Base-by-base conservation (phyloP, 1,140 invertebrate species). In the Maconellicoccus hirsutus region DNA sequence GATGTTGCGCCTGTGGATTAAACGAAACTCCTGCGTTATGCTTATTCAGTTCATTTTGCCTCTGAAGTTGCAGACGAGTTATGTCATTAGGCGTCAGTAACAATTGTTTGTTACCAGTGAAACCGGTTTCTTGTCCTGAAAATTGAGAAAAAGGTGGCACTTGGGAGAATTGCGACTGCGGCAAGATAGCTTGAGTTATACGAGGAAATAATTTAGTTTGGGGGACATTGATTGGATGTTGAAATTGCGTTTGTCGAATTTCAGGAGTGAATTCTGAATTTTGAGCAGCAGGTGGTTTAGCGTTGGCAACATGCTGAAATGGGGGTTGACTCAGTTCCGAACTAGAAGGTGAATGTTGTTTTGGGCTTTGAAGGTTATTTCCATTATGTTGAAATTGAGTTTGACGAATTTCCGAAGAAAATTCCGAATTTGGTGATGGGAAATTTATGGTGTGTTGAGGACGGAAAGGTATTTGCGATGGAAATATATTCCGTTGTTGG, bases 11-110 rank as follows among this genome's bases (percentile, higher is more conserved):
- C 16, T n/a, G 8, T 38, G 78, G 16, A 52, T 16, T 52, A 26
- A 78, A 71, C 80, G 81, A 27, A 80, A 73, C 73, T 81, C 79
- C 72, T 81, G 80, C 71, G 80, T 78, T 52, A 52, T 52, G 42
- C 42, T 52, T 52, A 52, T 52, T 52, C n/a, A 16, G 10, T 4
- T 52, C 42, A 16, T 52, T 52, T 52, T 52, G 42, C n/a, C 16
- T 14, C n/a, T 52, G 42, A 52, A 52, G 42, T 16, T 52, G 42
- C n/a, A 52, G n/a, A 52, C 42, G 42, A 52, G 10, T 52, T 16
- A 19, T 16, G n/a, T 52, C 42, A 52, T 19, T 52, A 16, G 42
- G 16, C 6, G 42, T 16, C 12, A 16, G 16, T 8, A 52, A 52
- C 2, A 4, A 6, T 8, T 52, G 42, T 19, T 52, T 52, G 42